Evolutionary conservation across 2,888 invertebrate genomes (phyloP).

Genomic region (Eupithecia abbreviata): DNA sequence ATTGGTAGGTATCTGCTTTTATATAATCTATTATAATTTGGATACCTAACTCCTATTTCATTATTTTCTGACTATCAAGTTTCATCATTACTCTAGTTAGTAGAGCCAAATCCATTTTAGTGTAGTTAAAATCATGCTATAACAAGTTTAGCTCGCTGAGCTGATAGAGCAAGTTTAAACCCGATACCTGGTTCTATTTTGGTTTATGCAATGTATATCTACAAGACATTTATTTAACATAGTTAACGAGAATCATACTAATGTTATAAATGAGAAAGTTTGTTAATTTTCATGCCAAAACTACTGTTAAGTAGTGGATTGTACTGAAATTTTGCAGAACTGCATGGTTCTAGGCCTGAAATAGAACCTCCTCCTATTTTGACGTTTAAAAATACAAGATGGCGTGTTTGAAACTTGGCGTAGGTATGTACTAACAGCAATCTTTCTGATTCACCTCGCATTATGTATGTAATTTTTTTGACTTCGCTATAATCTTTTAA

Average conservation of each 20-base stretch:
- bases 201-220: neutral
- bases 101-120: neutral
- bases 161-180: neutral
- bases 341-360: too few relatives aligned
- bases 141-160: slow-evolving; percentile 25
- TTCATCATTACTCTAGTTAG: neutral
- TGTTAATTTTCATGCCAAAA: too few relatives aligned
- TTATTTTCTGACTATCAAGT: neutral
- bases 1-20: neutral
- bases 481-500: neutral
- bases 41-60: neutral
- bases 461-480: neutral
- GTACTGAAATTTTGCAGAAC: too few relatives aligned
- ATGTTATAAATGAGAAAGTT: too few relatives aligned
- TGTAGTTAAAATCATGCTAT: slow-evolving; percentile 13
- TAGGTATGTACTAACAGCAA: too few relatives aligned
- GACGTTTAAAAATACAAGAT: neutral
- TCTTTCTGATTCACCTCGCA: neutral
- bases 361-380: too few relatives aligned
- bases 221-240: neutral
- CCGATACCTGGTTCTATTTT: neutral
- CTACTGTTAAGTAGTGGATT: too few relatives aligned
- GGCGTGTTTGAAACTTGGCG: neutral
- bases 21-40: neutral
- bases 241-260: neutral